phyloP scores from a whole-genome alignment of 2,113 vertebrate species.

The Buteo buteo region DNA sequence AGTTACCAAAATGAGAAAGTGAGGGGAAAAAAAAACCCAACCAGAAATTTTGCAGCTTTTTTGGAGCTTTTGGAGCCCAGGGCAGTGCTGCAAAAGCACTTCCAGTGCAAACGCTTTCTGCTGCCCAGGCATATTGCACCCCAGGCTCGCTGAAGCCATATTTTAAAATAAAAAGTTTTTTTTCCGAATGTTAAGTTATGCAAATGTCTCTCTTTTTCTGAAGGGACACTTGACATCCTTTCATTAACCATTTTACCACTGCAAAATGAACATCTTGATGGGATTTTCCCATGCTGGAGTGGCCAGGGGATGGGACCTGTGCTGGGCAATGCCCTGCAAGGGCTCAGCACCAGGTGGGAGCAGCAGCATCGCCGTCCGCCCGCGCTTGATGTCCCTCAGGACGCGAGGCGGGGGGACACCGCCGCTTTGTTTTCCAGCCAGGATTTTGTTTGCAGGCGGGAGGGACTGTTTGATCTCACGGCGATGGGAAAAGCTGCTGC shows the following conservation, averaged over 20 bases:
- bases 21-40: neutral
- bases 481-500: neutral
- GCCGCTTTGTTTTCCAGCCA: neutral
- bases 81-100: neutral
- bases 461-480: slow-evolving; percentile 1
- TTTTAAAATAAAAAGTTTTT: neutral
- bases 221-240: neutral
- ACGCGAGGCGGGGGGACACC: accelerated
- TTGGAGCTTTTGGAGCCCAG: neutral
- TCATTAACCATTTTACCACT: neutral
- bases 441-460: slow-evolving; percentile 15
- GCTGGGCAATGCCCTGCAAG: neutral
- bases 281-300: neutral
- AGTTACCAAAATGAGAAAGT: neutral
- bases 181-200: neutral
- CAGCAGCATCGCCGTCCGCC: accelerated
- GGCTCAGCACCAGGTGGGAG: neutral
- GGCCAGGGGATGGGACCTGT: neutral
- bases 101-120: neutral
- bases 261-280: neutral
- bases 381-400: neutral
- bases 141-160: neutral
- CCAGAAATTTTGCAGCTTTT: neutral
- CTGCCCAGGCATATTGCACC: neutral
- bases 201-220: neutral